Evolutionary conservation across 2,113 vertebrate genomes (phyloP).

Genomic region (Gracilinanus agilis): DNA sequence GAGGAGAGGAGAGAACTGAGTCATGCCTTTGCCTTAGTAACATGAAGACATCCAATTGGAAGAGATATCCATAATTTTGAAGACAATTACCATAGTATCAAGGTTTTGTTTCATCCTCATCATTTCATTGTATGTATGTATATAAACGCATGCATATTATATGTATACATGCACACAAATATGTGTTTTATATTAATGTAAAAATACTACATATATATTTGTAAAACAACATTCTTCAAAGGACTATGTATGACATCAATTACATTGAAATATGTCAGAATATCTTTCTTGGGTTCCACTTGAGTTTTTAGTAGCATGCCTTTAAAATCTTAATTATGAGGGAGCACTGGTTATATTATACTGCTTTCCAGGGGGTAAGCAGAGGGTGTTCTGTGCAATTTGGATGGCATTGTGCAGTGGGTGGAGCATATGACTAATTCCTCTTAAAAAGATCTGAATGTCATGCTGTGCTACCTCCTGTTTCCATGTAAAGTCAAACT

Average conservation of each 20-base stretch:
- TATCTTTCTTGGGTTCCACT: slow-evolving; percentile 38
- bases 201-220: not conserved
- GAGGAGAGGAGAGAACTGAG: slow-evolving; percentile 35
- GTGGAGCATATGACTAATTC: not conserved
- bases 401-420: slow-evolving; percentile 31
- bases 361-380: not conserved
- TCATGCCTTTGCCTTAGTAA: slow-evolving; percentile 31
- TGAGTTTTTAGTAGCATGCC: slow-evolving; percentile 41
- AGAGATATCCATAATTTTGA: slow-evolving; percentile 34
- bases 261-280: slow-evolving; percentile 43
- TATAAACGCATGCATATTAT: too few relatives aligned
- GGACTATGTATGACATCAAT: slow-evolving; percentile 49
- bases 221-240: slow-evolving; percentile 61
- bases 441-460: not conserved
- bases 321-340: slow-evolving; percentile 51
- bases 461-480: not conserved
- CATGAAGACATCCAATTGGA: slow-evolving; percentile 29
- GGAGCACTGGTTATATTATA: slow-evolving; percentile 43
- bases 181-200: too few relatives aligned
- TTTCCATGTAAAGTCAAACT: not conserved
- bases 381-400: slow-evolving; percentile 39
- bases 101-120: slow-evolving; percentile 54
- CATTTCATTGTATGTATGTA: not conserved
- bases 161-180: not conserved
- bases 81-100: slow-evolving; percentile 41